phyloP scores from a whole-genome alignment of 2,113 vertebrate genomes.

The zebrafish (Danio rerio) region GRCz12tu NC_133184.1:30548501-30549000 shows the following conservation, averaged over 20 bases:
- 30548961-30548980: neutral
- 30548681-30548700: neutral
- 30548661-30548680: neutral
- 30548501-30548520: too few species aligned
- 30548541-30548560: slow-evolving; percentile 92
- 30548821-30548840: slow-evolving; percentile 80
- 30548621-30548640: neutral
- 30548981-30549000: neutral
- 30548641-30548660: neutral
- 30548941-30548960: neutral
- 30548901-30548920: neutral
- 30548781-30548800: slow-evolving; percentile 86
- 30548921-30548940: neutral
- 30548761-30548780: slow-evolving; percentile 87
- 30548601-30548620: neutral
- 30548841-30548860: slow-evolving; percentile 28
- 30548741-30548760: slow-evolving; percentile 77
- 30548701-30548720: neutral
- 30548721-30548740: neutral
- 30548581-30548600: slow-evolving; percentile 73
- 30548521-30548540: slow-evolving; percentile 75
- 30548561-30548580: slow-evolving; percentile 83
- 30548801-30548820: slow-evolving; percentile 78
- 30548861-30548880: neutral
- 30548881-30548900: neutral